These are phyloP conservation scores for Cephus cinctus DNA, from an alignment of 1,140 invertebrate species.

Conservation along the genomic window DNA sequence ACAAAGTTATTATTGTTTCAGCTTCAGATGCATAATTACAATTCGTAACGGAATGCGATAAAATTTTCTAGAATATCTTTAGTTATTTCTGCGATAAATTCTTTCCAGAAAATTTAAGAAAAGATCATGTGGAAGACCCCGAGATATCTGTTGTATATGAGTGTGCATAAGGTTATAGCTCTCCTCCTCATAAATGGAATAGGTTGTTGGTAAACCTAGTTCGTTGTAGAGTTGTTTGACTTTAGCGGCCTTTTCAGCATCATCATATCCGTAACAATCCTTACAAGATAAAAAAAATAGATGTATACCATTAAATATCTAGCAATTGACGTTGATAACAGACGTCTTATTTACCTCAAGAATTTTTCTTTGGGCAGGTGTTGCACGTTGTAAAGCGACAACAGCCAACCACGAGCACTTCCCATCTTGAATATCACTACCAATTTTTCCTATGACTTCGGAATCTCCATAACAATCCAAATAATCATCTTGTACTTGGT, in stretches of 20 bases:
- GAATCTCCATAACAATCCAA: slow-evolving; percentile 91
- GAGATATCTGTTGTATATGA: slow-evolving; percentile 82
- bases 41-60: too few relatives aligned
- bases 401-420: slow-evolving; percentile 96
- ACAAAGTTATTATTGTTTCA: too few relatives aligned
- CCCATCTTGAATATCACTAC: slow-evolving; percentile 91
- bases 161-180: slow-evolving; percentile 79
- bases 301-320: not conserved
- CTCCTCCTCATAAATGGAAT: slow-evolving; percentile 82
- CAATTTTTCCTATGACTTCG: slow-evolving; percentile 81
- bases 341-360: slow-evolving; percentile 59
- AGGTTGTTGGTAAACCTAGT: slow-evolving; percentile 74
- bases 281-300: slow-evolving; percentile 36
- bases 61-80: too few relatives aligned
- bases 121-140: slow-evolving; percentile 77
- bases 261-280: slow-evolving; percentile 76
- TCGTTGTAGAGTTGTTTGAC: slow-evolving; percentile 83
- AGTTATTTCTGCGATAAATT: slow-evolving; percentile 70
- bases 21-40: too few relatives aligned
- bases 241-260: slow-evolving; percentile 66
- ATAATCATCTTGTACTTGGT: slow-evolving; percentile 96
- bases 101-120: slow-evolving; percentile 82
- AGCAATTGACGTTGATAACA: slow-evolving; percentile 5
- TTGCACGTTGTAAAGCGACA: slow-evolving; percentile 80
- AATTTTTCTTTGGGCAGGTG: slow-evolving; percentile 69